Percentiles rank a stretch among this genome's conserved stretches.
These are phyloP conservation scores for Chlorodrepanis virens DNA, from an alignment of 2,113 vertebrate genomes.

Conservation along the genomic window DNA sequence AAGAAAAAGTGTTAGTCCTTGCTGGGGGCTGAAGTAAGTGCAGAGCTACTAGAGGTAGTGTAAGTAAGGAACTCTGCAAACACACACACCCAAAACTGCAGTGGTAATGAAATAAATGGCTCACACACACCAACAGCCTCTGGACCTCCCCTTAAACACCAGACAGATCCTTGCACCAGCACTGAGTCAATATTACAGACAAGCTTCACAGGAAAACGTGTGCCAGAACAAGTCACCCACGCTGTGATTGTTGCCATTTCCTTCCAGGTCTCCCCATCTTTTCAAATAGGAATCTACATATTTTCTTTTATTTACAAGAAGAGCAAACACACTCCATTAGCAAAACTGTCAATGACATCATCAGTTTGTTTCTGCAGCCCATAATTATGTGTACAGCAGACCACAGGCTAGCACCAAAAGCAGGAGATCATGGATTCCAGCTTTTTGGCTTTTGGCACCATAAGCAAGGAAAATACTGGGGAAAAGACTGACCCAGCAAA, in stretches of 20 bases:
- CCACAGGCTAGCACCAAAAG: not conserved
- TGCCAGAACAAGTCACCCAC: not conserved
- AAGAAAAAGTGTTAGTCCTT: not conserved
- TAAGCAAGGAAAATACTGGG: not conserved
- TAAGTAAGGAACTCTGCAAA: not conserved
- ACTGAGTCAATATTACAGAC: not conserved
- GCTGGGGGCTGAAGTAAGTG: not conserved
- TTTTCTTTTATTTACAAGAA: not conserved
- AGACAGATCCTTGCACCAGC: not conserved
- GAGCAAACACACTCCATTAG: not conserved
- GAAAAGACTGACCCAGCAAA: not conserved
- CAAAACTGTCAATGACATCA: not conserved
- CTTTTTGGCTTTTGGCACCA: not conserved
- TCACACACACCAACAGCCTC: not conserved
- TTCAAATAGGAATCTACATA: not conserved
- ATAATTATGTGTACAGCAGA: not conserved
- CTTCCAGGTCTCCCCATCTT: not conserved
- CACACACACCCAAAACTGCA: not conserved
- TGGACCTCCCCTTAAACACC: not conserved
- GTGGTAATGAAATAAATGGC: not conserved
- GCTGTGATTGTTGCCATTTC: rapidly evolving
- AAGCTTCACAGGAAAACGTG: rapidly evolving
- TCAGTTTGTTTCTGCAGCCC: not conserved
- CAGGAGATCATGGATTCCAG: not conserved
- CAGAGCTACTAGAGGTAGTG: not conserved